Conservation (phyloP, 2,888 invertebrate genomes). For the Netelia virgata region DNA sequence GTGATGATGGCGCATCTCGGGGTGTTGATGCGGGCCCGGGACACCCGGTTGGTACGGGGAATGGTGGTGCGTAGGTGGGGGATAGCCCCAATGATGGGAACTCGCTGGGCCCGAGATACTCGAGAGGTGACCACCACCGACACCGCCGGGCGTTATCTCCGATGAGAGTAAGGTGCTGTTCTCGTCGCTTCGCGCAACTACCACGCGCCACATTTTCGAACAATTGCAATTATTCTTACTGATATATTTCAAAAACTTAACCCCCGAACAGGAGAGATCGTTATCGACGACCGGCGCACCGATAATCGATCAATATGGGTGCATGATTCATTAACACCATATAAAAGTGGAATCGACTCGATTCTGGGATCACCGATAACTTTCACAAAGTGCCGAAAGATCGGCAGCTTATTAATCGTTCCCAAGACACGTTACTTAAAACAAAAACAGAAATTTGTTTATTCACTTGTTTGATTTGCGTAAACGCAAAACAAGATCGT, state of each 20-base stretch:
- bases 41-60: conserved; percentile 72
- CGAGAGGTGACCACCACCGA: conserved; percentile 74
- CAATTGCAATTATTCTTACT: neutral
- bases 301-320: neutral
- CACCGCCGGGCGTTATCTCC: conserved; percentile 78
- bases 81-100: conserved; percentile 77
- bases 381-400: too few species aligned
- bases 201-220: conserved; percentile 82
- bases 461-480: too few species aligned
- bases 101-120: conserved; percentile 73
- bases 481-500: too few species aligned
- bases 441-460: neutral
- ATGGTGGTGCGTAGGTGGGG: conserved; percentile 77
- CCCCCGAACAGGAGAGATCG: too few species aligned
- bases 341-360: too few species aligned
- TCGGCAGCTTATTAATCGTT: too few species aligned
- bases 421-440: too few species aligned
- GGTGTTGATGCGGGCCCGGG: conserved; percentile 75
- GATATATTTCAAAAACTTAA: neutral
- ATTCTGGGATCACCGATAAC: too few species aligned
- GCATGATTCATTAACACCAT: neutral
- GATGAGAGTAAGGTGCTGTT: conserved; percentile 82
- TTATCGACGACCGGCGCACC: neutral
- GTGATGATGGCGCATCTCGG: conserved; percentile 80
- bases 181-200: conserved; percentile 83